These are phyloP conservation scores for Eunapius fragilis DNA, from an alignment of 37 sponge, comb jelly and placozoan genomes.

Conservation along the genomic window DNA sequence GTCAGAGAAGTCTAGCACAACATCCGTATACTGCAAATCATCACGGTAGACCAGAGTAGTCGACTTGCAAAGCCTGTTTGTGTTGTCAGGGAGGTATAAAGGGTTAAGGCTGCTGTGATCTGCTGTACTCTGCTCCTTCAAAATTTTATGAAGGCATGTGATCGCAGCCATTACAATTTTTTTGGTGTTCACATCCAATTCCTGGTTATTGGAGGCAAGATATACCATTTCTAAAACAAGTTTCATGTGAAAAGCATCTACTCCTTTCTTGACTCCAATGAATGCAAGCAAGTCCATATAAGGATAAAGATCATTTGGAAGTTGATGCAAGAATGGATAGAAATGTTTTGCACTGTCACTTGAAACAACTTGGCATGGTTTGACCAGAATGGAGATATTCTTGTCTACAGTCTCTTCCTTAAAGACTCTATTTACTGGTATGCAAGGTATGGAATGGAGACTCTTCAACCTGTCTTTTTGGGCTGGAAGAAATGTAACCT, in stretches of 20 bases:
- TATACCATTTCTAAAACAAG: background rate
- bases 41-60: background rate
- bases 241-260: background rate
- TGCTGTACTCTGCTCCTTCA: too few relatives aligned
- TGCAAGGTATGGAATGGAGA: background rate
- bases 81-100: background rate
- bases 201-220: background rate
- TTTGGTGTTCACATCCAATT: background rate
- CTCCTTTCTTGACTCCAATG: background rate
- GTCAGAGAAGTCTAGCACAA: background rate
- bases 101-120: too few relatives aligned
- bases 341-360: background rate
- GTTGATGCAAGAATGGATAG: background rate
- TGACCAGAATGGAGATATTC: slow-evolving; percentile 28
- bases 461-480: background rate
- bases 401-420: background rate
- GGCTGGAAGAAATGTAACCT: background rate
- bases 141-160: too few relatives aligned
- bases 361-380: slow-evolving; percentile 35
- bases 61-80: background rate
- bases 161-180: too few relatives aligned
- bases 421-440: background rate
- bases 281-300: background rate
- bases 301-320: background rate
- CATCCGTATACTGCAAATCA: background rate